Conservation (phyloP, 1,140 invertebrate genomes). For the Palaemon carinicauda region DNA sequence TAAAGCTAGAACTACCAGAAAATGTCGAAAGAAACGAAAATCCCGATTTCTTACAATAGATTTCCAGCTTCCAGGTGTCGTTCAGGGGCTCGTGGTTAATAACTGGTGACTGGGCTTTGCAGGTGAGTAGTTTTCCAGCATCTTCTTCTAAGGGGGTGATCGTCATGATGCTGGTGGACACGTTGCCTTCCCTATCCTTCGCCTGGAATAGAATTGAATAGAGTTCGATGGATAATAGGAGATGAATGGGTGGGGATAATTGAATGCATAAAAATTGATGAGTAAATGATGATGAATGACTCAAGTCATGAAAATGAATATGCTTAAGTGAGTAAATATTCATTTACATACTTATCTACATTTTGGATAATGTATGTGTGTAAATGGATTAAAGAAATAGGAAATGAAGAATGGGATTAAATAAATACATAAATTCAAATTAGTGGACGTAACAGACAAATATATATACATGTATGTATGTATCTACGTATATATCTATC, state of each 20-base stretch:
- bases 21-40: neutral
- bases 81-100: slow-evolving; percentile 62
- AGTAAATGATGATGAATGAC: neutral
- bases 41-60: slow-evolving; percentile 64
- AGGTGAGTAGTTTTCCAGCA: slow-evolving; percentile 62
- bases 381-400: neutral
- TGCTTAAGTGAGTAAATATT: neutral
- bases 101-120: slow-evolving; percentile 63
- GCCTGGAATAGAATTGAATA: neutral
- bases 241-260: neutral
- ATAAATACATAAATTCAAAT: too few species aligned
- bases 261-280: neutral
- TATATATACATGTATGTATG: too few species aligned
- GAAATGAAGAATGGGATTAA: too few species aligned
- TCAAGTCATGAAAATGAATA: neutral
- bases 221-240: neutral
- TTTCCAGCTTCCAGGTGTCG: slow-evolving; percentile 63
- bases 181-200: slow-evolving; percentile 60
- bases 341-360: too few species aligned
- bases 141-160: slow-evolving; percentile 63
- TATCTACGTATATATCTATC: too few species aligned
- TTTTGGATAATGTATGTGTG: neutral
- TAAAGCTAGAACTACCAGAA: too few species aligned
- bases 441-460: too few species aligned
- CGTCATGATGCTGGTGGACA: slow-evolving; percentile 62